Conservation (phyloP, 2,113 vertebrate genomes). For the Puffinus mauretanicus region DNA sequence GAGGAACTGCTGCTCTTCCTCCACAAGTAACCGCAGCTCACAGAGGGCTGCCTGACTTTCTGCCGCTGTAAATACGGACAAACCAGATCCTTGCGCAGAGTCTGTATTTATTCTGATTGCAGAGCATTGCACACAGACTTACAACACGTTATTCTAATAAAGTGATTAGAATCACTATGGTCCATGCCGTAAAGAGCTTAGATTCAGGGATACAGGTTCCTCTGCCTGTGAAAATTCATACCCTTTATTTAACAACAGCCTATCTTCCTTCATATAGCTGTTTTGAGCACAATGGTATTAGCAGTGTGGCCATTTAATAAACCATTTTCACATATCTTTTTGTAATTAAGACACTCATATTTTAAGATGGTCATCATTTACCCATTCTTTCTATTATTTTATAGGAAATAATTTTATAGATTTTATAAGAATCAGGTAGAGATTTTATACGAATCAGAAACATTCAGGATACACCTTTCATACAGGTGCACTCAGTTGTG, state of each 20-base stretch:
- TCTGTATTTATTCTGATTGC: not conserved
- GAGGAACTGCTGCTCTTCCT: not conserved
- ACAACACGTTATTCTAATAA: not conserved
- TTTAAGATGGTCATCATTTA: not conserved
- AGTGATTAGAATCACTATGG: not conserved
- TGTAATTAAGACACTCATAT: not conserved
- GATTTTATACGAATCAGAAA: not conserved
- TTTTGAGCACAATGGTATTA: not conserved
- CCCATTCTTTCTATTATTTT: not conserved
- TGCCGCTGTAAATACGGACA: not conserved
- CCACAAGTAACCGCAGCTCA: not conserved
- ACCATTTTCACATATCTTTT: not conserved
- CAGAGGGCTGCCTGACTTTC: not conserved
- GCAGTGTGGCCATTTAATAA: not conserved
- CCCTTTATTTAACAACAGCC: not conserved
- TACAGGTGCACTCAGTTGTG: not conserved
- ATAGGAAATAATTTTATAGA: not conserved
- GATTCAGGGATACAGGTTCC: not conserved
- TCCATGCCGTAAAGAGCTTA: not conserved
- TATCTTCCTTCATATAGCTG: not conserved
- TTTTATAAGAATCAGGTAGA: not conserved
- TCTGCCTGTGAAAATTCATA: not conserved
- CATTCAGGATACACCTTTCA: not conserved
- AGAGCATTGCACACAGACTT: not conserved
- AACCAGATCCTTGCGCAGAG: not conserved